Base-by-base conservation (phyloP, 2,113 vertebrate species). In the Ploceus nigricollis region DNA sequence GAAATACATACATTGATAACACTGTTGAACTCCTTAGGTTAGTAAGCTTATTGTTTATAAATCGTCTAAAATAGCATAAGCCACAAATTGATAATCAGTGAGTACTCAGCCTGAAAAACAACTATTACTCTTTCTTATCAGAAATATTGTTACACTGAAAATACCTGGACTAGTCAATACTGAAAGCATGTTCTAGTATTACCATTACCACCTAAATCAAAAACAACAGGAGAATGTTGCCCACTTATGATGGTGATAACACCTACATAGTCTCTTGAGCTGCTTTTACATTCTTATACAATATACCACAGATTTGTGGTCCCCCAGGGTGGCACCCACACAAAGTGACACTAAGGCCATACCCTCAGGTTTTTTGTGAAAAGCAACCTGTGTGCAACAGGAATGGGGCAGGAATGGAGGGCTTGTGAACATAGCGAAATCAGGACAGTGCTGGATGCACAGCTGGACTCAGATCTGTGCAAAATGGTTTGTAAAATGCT, bases 381-480 rank as follows among this genome's bases (percentile, higher is more conserved):
- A 57, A 64, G 7, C 37, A 69, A 30, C 14, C 16, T 16, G 11
- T 7, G 15, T 45, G 25, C 11, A 48, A 39, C 27, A 42, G 58
- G 33, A 47, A 12, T 0, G 4, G 13, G 40, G 27, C 24, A 65
- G 18, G 31, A 73, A 42, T 0, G 1, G 18, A 77, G 9, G 16
- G 12, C 13, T 56, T 23, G 10, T 24, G 42, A 45, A 65, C 24
- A 10, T 0, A 27, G 60, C 0, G 0, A n/a, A 63, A 65, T n/a
- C 39, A 83, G 40, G 33, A 65, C 21, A 47, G 8, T n/a, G 58
- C n/a, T 42, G 21, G 63, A 86, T 76, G 35, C 48, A 56, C 35
- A 83, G 47, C 33, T 39, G 19, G 48, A 40, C 27, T 57, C 72
- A 25, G 23, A 60, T 19, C 1, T 2, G 35, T 17, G 27, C 37